Base-by-base conservation (phyloP, 1,140 invertebrate species). In the Leguminivora glycinivorella region DNA sequence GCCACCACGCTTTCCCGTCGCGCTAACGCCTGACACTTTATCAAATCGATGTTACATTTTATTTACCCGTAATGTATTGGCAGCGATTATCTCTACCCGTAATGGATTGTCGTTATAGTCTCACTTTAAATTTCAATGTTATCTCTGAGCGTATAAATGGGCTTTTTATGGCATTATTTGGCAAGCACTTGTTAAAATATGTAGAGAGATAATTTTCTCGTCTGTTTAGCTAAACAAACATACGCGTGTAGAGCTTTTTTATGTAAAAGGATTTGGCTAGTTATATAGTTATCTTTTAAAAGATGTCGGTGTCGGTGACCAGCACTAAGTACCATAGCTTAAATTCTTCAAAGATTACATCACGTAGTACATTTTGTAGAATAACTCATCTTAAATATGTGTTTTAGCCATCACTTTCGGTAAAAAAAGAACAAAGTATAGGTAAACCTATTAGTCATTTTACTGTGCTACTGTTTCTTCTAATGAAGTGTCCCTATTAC, bases 1-100 rank as follows among this genome's bases (percentile, higher is more conserved):
- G 52, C 67, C 71, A 63, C 58, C 58, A 63, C 26, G 58, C 58
- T 63, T 63, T 63, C 58, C 58, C n/a, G 26, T 29, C 14, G 14
- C 29, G 26, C 58, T 9, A 26, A 29, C 26, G 25, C n/a, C 26
- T 63, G n/a, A 63, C 25, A 29, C 26, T 63, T 29, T 19, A 29
- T 31, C 26, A 63, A 29, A 31, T 38, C 34, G 34, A 38, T 63
- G 58, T 26, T 29, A 29, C 58, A 63, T 63, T 63, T 31, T 31
- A 63, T 34, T 63, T 63, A 58, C 19, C 58, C 58, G 14, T 63
- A 17, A 63, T 26, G 25, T 63, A 63, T 31, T 26, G 17, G 26
- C 25, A 6, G 19, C 58, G 25, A 26, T 63, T 29, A 31, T 63
- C 58, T 63, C 17, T 60, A n/a, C 14, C 24, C 17, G 14, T 26